phyloP scores from a whole-genome alignment of 2,888 invertebrate species.

The Automeris io region DNA sequence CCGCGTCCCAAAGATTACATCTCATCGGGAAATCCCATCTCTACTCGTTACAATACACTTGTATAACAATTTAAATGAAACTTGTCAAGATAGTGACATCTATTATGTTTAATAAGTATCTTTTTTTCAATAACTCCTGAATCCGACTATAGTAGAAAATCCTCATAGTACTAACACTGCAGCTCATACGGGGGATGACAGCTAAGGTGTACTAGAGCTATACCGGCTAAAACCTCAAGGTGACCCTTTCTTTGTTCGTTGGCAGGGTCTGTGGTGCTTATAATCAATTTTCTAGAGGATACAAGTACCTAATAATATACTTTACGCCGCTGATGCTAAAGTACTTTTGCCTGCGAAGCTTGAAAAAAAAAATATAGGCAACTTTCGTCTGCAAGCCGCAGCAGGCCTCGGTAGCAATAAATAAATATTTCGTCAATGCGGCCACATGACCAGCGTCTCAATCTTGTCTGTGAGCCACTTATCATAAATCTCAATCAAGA shows the following conservation, averaged over 20 bases:
- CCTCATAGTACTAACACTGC: not conserved
- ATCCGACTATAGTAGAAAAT: not conserved
- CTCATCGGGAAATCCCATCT: constrained; percentile 1
- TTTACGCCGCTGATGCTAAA: no score
- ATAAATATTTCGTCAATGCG: constrained; percentile 26
- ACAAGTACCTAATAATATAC: no score
- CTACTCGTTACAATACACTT: constrained; percentile 1
- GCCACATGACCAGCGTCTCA: constrained; percentile 45
- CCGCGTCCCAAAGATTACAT: not conserved
- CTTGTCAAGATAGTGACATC: not conserved
- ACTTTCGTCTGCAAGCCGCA: not conserved
- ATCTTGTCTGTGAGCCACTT: constrained; percentile 49
- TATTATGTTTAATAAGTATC: no score
- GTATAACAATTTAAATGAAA: not conserved
- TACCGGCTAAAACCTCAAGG: no score
- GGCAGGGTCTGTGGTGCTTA: no score
- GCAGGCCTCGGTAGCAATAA: constrained; percentile 1
- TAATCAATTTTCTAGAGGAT: no score
- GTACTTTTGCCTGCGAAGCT: no score
- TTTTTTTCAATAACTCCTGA: no score
- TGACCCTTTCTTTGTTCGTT: no score
- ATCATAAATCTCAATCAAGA: constrained; percentile 73
- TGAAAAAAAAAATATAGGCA: not conserved
- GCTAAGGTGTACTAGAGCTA: no score
- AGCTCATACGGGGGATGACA: constrained; percentile 1